Base-by-base conservation (phyloP, 2,888 invertebrate species). In the Ophioninae sp. region DNA sequence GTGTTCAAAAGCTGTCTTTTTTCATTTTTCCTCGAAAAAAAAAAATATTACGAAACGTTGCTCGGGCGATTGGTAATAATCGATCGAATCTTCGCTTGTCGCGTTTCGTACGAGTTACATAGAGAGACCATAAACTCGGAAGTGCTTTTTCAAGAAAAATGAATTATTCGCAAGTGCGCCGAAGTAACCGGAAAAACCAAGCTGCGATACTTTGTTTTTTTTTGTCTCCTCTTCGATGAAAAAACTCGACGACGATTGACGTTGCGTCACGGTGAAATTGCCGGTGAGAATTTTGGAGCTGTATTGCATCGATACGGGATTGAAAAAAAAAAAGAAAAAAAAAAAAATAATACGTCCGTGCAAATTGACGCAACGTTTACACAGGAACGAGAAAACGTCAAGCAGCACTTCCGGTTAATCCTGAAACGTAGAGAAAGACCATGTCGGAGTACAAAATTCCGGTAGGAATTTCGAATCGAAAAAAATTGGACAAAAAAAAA, bases 81-180 rank as follows among this genome's bases (percentile, higher is more conserved):
- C 44, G 44, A 44, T 5, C 44, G 59, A 59, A 20, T 59, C 57
- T 7, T 44, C 59, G 59, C 8, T n/a, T 30, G 57, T n/a, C 8
- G n/a, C 13, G 59, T 59, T 59, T 59, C 59, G 50, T 10, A 3
- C 17, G 21, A 20, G 21, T 20, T 21, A 17, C n/a, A 56, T 59
- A 59, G 69, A 30, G 72, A 57, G 59, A 72, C 30, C 30, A 39
- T 59, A 8, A 59, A 59, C 69, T 57, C 59, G 64, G 13, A 0
- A 13, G 50, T 50, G 50, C 50, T 50, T 50, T 17, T 17, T 17
- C 0, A 62, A 20, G 7, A 23, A 62, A 23, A 62, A 7, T 23
- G 10, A 62, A 44, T 10, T n/a, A 57, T n/a, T 57, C 17, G 17
- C 17, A 17, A 57, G n/a, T 6, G 57, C 57, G 17, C 0, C 57